Base-by-base conservation (phyloP, 2,888 invertebrate genomes). In the Xestia ashworthii region DNA sequence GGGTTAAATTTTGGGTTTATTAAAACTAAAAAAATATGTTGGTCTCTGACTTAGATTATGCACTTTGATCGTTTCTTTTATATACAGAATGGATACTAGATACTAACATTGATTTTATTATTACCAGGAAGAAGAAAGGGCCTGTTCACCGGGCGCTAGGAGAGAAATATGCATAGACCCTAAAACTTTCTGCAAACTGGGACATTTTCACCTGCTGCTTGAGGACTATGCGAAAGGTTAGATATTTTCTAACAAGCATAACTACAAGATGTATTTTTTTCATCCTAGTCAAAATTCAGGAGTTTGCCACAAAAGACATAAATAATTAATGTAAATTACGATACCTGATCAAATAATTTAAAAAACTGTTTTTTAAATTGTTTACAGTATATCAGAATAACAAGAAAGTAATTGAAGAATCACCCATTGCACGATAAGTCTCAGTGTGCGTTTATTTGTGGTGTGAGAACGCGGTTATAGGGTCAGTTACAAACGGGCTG, bases 151-250 rank as follows among this genome's bases (percentile, higher is more conserved):
- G 0, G 96, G 94, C 14, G 95, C 90, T 11, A 95, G 97, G 86
- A 95, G 98, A 93, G 97, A 98, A 80, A 98, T 98, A 84, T 98
- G 98, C 89, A 98, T 99, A 87, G 98, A 99, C 95, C 98, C 99
- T 1, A 98, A 98, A 94, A 98, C 99, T 4, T 99, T 98, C 95
- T 99, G 99, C 92, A 99, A 99, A 96, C 96, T 99, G 74, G 99
- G 99, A 4, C 99, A 99, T 96, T 98, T 99, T 91, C 99, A 99
- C 95, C 97, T 99, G 53, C 97, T 99, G 3, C 96, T 99, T 32
- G 99, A 99, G 94, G 99, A 99, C 92, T 99, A 98, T 97, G 97
- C 98, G 50, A 99, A 99, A 98, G 99, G 99, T 99, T 44, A 83
- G 83, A 69, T 62, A 64, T 62, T 69, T 41, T 3, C 0, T 22